phyloP scores from a whole-genome alignment of 2,113 vertebrate genomes.

The Limanda limanda region DNA sequence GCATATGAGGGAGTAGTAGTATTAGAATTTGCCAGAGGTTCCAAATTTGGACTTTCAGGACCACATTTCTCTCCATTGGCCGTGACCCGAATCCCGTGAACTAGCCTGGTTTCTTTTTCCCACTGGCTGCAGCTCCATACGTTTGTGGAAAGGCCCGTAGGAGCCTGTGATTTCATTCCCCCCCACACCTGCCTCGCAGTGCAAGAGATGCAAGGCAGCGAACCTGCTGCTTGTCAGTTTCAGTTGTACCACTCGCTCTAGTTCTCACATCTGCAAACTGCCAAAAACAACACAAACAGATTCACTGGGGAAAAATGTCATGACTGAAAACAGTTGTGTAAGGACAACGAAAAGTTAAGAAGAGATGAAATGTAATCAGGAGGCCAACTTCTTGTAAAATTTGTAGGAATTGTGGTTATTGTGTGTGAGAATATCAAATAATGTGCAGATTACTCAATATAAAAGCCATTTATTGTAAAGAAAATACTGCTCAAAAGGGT shows the following conservation, averaged over 20 bases:
- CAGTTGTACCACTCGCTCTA: not conserved
- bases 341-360: not conserved
- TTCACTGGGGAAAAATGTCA: not conserved
- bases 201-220: not conserved
- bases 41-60: not conserved
- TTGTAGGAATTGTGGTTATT: not conserved
- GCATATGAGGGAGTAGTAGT: too few relatives aligned
- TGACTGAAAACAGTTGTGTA: not conserved
- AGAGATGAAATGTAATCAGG: too few relatives aligned
- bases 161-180: not conserved
- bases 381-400: not conserved
- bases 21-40: too few relatives aligned
- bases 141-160: not conserved
- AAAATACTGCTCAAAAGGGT: not conserved
- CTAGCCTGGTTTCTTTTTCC: too few relatives aligned
- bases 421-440: not conserved
- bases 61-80: not conserved
- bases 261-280: not conserved
- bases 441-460: not conserved
- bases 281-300: not conserved
- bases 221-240: not conserved
- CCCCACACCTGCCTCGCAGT: not conserved
- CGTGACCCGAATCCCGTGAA: too few relatives aligned
- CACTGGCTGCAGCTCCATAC: not conserved
- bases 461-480: not conserved